These are phyloP conservation scores for Mormyrops boulengeri DNA, from an alignment of 2,797 vertebrate species.

Conservation along the genomic window DNA sequence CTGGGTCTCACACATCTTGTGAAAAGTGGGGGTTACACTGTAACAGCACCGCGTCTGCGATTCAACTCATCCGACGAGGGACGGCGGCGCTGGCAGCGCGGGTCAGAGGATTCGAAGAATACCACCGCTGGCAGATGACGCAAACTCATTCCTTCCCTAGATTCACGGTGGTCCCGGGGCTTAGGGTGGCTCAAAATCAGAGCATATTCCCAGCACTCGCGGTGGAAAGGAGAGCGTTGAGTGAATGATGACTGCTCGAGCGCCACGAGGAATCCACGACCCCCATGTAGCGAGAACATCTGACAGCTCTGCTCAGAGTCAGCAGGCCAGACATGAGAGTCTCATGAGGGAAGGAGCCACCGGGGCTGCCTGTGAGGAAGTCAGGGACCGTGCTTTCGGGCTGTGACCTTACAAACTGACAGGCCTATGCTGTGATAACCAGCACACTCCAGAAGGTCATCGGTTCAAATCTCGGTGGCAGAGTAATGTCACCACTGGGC, in stretches of 20 bases:
- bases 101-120: not conserved
- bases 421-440: not conserved
- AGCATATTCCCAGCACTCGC: not conserved
- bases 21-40: not conserved
- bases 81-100: not conserved
- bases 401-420: not conserved
- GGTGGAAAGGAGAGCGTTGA: not conserved
- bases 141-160: not conserved
- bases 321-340: not conserved
- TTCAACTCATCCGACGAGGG: not conserved
- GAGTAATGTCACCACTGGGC: not conserved
- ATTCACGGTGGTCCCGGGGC: not conserved
- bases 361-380: not conserved
- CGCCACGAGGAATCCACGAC: not conserved
- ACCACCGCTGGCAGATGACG: not conserved
- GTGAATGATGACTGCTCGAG: not conserved
- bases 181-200: not conserved
- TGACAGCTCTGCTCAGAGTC: not conserved
- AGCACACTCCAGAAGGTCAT: not conserved
- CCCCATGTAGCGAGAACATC: not conserved
- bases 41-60: not conserved
- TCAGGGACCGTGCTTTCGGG: not conserved
- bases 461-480: not conserved
- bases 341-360: not conserved
- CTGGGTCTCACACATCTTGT: conserved; percentile 17